Evolutionary conservation across 2,888 invertebrate species (phyloP).

Genomic region (Mesochorus sp.): DNA sequence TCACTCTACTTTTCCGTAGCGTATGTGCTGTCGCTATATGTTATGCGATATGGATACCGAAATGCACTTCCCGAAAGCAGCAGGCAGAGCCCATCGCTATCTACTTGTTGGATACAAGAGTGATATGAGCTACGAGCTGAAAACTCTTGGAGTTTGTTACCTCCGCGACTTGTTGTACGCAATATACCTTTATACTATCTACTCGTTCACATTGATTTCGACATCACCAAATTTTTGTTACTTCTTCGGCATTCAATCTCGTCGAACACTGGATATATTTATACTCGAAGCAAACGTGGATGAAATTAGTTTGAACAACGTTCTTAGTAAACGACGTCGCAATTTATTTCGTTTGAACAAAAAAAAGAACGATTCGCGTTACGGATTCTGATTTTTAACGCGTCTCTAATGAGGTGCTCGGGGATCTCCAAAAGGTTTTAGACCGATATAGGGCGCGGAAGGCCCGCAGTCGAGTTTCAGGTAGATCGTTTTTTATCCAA

Average conservation of each 20-base stretch:
- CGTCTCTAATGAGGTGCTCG: constrained; percentile 78
- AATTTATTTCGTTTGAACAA: constrained; percentile 12
- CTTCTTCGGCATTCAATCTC: too few species aligned
- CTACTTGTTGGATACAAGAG: constrained; percentile 33
- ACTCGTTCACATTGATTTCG: not conserved
- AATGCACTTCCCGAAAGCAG: constrained; percentile 66
- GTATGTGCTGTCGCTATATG: constrained; percentile 65
- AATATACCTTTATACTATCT: too few species aligned
- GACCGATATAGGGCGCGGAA: not conserved
- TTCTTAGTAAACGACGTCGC: too few species aligned
- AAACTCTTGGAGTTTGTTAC: constrained; percentile 36
- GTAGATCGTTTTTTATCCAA: constrained; percentile 61
- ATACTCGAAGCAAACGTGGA: too few species aligned
- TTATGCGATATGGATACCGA: constrained; percentile 76
- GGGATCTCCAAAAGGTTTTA: constrained; percentile 42
- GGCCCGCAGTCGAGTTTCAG: constrained; percentile 54
- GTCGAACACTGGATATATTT: too few species aligned
- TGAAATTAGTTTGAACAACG: too few species aligned
- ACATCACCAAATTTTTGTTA: constrained; percentile 5
- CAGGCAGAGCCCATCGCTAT: constrained; percentile 34
- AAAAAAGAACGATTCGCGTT: constrained; percentile 38
- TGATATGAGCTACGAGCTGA: constrained; percentile 15
- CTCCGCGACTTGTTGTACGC: not conserved
- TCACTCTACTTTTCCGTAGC: constrained; percentile 63
- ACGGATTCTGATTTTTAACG: constrained; percentile 73